Conservation (phyloP, 1,140 invertebrate species). For the Ceratosolen fusciceps region DNA sequence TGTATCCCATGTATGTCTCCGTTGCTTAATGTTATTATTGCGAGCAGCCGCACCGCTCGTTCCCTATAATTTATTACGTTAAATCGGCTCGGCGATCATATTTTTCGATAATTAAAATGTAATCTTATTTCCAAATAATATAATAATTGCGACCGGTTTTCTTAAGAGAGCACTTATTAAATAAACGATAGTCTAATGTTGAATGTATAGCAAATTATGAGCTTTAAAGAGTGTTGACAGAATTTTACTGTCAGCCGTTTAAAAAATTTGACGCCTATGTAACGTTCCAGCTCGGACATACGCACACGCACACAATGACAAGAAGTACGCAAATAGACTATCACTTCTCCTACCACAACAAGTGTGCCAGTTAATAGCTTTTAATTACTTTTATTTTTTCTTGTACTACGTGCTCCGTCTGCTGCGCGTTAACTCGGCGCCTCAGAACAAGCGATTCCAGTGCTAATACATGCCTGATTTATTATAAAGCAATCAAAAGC, state of each 20-base stretch:
- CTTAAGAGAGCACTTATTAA: background rate
- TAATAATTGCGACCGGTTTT: background rate
- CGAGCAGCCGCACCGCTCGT: background rate
- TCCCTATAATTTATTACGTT: background rate
- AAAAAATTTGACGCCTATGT: conserved; percentile 2
- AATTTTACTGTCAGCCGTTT: background rate
- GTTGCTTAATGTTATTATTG: background rate
- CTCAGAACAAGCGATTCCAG: too few species aligned
- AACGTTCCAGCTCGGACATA: too few species aligned
- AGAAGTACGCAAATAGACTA: too few species aligned
- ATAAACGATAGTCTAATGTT: background rate
- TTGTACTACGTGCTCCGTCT: too few species aligned
- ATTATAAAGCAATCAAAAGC: too few species aligned
- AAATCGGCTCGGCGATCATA: background rate
- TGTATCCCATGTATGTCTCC: background rate
- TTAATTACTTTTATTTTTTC: too few species aligned
- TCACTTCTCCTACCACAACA: background rate
- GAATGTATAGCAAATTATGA: background rate
- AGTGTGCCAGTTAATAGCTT: background rate
- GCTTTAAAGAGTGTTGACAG: background rate
- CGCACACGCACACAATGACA: too few species aligned
- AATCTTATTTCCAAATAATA: background rate
- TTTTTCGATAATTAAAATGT: background rate
- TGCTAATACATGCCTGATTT: too few species aligned
- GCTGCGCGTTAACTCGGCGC: too few species aligned